Evolutionary conservation across 2,888 invertebrate genomes (phyloP), one percentile per base, ranked within the genome.

Genomic region (Thumatha senex): DNA sequence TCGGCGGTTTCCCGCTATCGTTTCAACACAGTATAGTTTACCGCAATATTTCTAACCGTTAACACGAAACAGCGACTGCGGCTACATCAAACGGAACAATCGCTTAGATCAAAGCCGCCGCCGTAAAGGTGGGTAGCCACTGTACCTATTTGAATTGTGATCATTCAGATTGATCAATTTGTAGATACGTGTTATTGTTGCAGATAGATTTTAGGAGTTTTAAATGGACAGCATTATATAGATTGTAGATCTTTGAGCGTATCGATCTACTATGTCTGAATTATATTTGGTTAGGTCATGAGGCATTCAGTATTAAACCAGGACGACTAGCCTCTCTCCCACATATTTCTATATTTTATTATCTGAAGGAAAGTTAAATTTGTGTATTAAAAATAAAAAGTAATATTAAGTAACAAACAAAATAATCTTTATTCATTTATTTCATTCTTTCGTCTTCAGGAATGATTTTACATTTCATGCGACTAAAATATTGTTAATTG

Each of bases 61-160:
- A 80, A 86, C 85, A 79, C 70, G 76, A 84, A 80, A 75, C 85
- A 84, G 84, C 71, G 61, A 56, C 63, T 57, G 58, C 67, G 67
- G 63, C 61, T 62, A 76, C 75, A 82, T 87, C 84, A 86, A 85
- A 87, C 78, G 56, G 46, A 55, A 29, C 47, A 43, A 47, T 47
- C 43, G 47, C 42, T 42, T 39, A 51, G 51, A 51, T 51, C 47
- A 51, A 51, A 51, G 46, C 30, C 48, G 61, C 67, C 70, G 72
- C 71, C 69, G 72, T 72, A 65, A 66, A 63, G 62, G 55, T 60
- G 63, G 67, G 72, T 65, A 59, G 70, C 61, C 66, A 72, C 58
- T 51, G 62, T 47, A 67, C 59, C 56, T 56, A 55, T 56, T 56
- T 63, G 58, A 59, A 48, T 51, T 52, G 53, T 48, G 45, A 50